A percentile compares a stretch with the other conserved stretches of the same genome.
Evolutionary conservation across 2,113 vertebrate genomes (phyloP).

Genomic region (Plotosus lineatus): DNA sequence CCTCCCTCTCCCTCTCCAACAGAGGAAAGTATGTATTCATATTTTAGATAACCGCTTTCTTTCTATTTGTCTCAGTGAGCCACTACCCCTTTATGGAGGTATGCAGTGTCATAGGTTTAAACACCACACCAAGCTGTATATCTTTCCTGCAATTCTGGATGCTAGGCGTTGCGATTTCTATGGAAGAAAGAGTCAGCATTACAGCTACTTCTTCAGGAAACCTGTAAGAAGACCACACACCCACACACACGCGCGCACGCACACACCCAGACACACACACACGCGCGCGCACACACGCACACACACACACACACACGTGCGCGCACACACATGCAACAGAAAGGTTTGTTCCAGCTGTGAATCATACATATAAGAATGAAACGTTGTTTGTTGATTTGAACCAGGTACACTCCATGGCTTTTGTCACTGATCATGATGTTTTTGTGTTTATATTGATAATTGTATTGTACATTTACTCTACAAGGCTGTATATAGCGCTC

Average conservation of each 20-base stretch:
- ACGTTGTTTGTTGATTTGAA: too few relatives aligned
- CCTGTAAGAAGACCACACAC: background rate
- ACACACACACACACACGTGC: background rate
- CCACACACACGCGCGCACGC: background rate
- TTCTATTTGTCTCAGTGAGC: constrained; percentile 10
- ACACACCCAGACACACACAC: too few relatives aligned
- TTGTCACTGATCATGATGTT: too few relatives aligned
- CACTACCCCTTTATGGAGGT: background rate
- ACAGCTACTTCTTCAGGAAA: background rate
- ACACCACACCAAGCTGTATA: background rate
- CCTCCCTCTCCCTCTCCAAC: too few relatives aligned
- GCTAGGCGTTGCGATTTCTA: constrained; percentile 9
- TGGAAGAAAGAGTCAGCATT: background rate
- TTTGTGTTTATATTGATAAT: background rate
- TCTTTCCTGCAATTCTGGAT: background rate
- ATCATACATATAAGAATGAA: too few relatives aligned
- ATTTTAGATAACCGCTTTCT: constrained; percentile 21
- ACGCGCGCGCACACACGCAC: too few relatives aligned
- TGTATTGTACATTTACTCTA: too few relatives aligned
- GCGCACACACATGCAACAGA: background rate
- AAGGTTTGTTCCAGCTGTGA: background rate
- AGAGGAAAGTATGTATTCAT: background rate
- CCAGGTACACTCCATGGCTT: too few relatives aligned
- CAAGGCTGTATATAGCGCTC: background rate
- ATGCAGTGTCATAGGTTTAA: background rate